Evolutionary conservation across 2,888 invertebrate genomes (phyloP).

Genomic region (Cybosia mesomella): DNA sequence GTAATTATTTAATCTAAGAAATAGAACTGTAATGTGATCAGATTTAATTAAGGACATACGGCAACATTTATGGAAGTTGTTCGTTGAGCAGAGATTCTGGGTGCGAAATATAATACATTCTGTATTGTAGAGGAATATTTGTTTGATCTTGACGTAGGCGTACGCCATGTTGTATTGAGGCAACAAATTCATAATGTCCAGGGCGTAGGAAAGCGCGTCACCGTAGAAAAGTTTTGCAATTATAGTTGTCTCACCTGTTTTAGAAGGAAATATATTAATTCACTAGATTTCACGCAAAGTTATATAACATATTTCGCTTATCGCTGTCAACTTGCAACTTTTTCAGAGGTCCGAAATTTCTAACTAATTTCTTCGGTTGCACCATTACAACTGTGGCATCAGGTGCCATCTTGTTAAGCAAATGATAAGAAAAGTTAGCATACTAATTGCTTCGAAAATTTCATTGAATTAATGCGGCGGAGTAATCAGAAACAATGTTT

Average conservation of each 20-base stretch:
- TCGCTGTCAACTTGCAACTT: not conserved
- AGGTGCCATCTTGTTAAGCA: too few species aligned
- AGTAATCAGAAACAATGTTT: too few species aligned
- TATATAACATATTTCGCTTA: not conserved
- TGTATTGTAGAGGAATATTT: conserved; percentile 75
- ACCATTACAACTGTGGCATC: too few species aligned
- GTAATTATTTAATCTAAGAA: too few species aligned
- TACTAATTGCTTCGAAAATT: too few species aligned
- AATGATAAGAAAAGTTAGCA: too few species aligned
- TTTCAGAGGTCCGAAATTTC: too few species aligned
- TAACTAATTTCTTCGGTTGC: too few species aligned
- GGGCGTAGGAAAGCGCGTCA: conserved; percentile 56
- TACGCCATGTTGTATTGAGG: conserved; percentile 79
- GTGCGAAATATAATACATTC: conserved; percentile 68
- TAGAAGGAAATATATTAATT: conserved; percentile 9
- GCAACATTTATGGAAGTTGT: conserved; percentile 75
- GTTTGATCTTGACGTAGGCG: conserved; percentile 72
- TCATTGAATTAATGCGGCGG: too few species aligned
- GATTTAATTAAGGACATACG: too few species aligned
- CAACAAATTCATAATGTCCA: conserved; percentile 69
- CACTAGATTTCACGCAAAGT: not conserved
- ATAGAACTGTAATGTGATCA: too few species aligned
- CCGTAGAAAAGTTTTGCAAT: conserved; percentile 72
- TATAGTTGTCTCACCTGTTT: conserved; percentile 74
- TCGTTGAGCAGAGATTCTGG: conserved; percentile 63